These are phyloP conservation scores for Psittacula echo DNA, from an alignment of 2,797 vertebrate genomes.

Conservation along the genomic window DNA sequence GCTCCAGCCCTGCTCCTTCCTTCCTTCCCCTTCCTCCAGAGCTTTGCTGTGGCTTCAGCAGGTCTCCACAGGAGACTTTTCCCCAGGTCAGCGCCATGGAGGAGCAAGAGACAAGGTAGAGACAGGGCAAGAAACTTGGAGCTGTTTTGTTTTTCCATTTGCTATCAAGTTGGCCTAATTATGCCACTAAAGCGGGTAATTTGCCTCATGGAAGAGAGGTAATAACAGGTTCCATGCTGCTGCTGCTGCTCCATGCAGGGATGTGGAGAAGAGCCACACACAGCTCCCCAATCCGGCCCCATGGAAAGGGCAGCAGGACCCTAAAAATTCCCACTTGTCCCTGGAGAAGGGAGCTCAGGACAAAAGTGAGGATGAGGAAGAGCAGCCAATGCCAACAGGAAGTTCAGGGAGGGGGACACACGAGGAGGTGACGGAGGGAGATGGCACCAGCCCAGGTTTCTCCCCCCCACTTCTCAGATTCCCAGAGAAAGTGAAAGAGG, in stretches of 20 bases:
- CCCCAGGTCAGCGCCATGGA: not conserved
- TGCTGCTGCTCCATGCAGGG: not conserved
- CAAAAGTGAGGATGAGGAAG: accelerated
- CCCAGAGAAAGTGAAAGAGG: not conserved
- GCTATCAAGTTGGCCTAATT: constrained; percentile 53
- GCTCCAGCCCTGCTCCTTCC: not conserved
- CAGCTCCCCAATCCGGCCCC: not conserved
- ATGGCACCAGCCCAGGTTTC: not conserved
- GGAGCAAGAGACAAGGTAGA: not conserved
- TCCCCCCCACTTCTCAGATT: not conserved
- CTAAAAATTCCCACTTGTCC: not conserved
- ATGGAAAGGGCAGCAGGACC: not conserved
- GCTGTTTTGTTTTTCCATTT: constrained; percentile 59
- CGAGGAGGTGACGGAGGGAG: accelerated
- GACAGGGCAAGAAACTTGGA: not conserved
- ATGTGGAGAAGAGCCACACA: not conserved
- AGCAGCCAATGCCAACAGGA: not conserved
- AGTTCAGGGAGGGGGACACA: not conserved
- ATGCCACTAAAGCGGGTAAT: constrained; percentile 46
- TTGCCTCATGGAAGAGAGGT: constrained; percentile 47
- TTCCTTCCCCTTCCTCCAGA: not conserved
- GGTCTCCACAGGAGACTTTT: not conserved
- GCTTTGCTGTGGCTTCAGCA: accelerated
- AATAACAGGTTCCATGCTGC: not conserved
- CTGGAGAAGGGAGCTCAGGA: not conserved